These are phyloP conservation scores for Parus major DNA, from an alignment of 2,113 vertebrate species.

Conservation along the genomic window DNA sequence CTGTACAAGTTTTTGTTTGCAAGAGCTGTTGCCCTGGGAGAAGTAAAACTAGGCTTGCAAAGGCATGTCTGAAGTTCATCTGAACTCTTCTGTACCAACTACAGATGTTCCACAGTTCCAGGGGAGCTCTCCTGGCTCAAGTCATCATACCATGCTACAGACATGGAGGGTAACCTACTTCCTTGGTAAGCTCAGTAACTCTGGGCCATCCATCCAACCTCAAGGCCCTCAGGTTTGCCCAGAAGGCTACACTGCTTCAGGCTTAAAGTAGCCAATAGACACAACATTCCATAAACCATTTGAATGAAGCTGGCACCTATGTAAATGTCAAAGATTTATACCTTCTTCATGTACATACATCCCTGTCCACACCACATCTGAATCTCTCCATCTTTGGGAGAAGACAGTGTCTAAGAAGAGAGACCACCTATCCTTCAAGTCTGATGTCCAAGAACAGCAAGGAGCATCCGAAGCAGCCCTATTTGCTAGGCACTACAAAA, in stretches of 20 bases:
- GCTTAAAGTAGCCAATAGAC: background rate
- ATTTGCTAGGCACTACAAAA: background rate
- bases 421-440: background rate
- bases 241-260: background rate
- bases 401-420: background rate
- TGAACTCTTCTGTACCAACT: background rate
- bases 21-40: background rate
- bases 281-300: background rate
- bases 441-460: background rate
- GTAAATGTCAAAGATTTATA: background rate
- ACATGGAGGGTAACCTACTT: background rate
- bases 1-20: background rate
- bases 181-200: background rate
- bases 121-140: background rate
- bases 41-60: background rate
- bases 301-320: background rate
- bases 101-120: background rate
- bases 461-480: background rate
- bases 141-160: background rate
- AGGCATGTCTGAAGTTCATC: background rate
- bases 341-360: background rate
- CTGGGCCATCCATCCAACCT: background rate
- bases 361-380: background rate
- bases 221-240: background rate
- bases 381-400: background rate